Evolutionary conservation across 35 echinoderm and acorn worm species (phyloP), one percentile per base, ranked within the genome.

Genomic region (Lytechinus pictus): DNA sequence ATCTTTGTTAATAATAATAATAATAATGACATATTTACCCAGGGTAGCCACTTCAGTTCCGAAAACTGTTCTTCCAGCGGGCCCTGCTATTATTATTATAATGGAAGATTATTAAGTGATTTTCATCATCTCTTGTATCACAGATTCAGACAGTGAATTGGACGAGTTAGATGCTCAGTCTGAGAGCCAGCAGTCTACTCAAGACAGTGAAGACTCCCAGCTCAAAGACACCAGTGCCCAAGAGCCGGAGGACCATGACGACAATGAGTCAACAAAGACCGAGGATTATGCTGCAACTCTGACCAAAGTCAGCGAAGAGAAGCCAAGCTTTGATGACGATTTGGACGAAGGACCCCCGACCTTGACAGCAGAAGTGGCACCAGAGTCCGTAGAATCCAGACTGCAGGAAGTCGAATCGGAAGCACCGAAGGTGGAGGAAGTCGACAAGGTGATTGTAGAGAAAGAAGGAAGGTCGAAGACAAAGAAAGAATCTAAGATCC

Each of bases 141-240:
- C 89, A 96, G 96, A 89, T n/a, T 96, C 96, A 14, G 96, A 96
- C 12, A 96, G 96, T 95, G 96, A 96, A n/a, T 56, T 33, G 92
- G 94, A 95, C 21, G 94, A 96, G 16, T 55, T 91, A 19, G 95
- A 96, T 57, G 92, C 13, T 10, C 92, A 56, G 55, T 93, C 92
- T 53, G 92, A 93, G 28, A 96, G 95, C 33, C 87, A 91, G 54
- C 60, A 91, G 89, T 57, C 58, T 54, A 57, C 89, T 19, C 95
- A 96, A 52, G 95, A 96, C 3, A 96, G 95, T 92, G 89, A 92
- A 93, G 92, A 93, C 28, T 96, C 58, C 27, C 54, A 58, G 54
- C 12, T 56, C 14, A 93, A 93, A 57, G 92, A 93, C 92, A 55
- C 57, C 9, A 53, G 16, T 9, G 27, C n/a, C 9, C 60, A 92